Conservation (phyloP, 1,140 invertebrate genomes). For the Atta cephalotes region DNA sequence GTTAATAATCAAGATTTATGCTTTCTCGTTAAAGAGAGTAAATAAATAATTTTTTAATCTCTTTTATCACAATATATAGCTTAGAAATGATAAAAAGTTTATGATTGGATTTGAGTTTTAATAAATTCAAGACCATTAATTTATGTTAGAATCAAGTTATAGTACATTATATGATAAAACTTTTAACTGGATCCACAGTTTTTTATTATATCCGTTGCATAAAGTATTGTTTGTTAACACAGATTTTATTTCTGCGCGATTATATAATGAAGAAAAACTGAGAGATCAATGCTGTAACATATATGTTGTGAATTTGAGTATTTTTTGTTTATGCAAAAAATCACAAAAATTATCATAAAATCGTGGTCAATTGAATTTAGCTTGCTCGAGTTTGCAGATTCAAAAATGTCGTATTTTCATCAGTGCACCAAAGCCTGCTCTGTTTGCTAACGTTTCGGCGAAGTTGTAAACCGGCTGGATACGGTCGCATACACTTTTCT, state of each 20-base stretch:
- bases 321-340: not conserved
- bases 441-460: not conserved
- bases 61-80: not conserved
- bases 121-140: not conserved
- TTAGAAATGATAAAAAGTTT: not conserved
- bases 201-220: not conserved
- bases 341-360: slow-evolving; percentile 5
- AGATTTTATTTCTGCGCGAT: not conserved
- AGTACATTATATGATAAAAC: not conserved
- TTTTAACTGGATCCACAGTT: not conserved
- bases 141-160: not conserved
- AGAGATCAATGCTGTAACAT: not conserved
- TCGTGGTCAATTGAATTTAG: not conserved
- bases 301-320: not conserved
- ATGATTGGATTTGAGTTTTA: not conserved
- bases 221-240: not conserved
- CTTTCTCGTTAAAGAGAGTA: not conserved
- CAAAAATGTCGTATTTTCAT: not conserved
- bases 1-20: not conserved
- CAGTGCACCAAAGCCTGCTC: not conserved
- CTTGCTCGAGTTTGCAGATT: not conserved
- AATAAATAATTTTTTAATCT: slow-evolving; percentile 1
- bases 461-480: not conserved
- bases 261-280: not conserved
- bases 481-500: not conserved